phyloP scores from a whole-genome alignment of 2,888 invertebrate genomes.

The Lepidochrysops patricia region DNA sequence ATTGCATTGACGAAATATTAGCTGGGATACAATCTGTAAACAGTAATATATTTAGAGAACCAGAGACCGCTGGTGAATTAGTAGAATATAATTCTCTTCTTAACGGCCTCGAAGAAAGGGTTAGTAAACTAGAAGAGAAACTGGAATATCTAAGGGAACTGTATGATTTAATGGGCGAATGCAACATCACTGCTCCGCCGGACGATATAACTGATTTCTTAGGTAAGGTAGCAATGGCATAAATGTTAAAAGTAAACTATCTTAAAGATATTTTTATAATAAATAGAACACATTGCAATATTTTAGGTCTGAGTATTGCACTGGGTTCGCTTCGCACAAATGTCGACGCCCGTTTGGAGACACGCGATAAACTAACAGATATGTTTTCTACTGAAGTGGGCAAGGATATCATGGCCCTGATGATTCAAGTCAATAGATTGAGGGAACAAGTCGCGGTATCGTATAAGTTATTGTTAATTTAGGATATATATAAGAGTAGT shows the following conservation, averaged over 20 bases:
- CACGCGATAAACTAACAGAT: slow-evolving; percentile 79
- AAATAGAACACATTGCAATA: not conserved
- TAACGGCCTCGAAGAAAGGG: slow-evolving; percentile 77
- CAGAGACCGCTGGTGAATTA: slow-evolving; percentile 81
- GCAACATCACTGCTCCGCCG: slow-evolving; percentile 79
- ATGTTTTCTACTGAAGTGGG: slow-evolving; percentile 83
- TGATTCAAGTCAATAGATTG: slow-evolving; percentile 81
- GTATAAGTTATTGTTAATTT: not conserved
- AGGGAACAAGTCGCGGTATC: slow-evolving; percentile 81
- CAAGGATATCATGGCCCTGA: slow-evolving; percentile 83
- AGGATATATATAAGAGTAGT: too few species aligned
- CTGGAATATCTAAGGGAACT: slow-evolving; percentile 88
- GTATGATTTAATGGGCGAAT: slow-evolving; percentile 89
- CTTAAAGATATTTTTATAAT: too few species aligned
- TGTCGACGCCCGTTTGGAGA: slow-evolving; percentile 81
- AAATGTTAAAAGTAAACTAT: too few species aligned
- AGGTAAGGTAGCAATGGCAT: slow-evolving; percentile 34
- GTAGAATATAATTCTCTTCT: slow-evolving; percentile 82
- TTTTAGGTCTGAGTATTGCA: slow-evolving; percentile 73
- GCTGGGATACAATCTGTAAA: slow-evolving; percentile 78
- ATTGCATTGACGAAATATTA: slow-evolving; percentile 73
- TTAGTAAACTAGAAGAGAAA: slow-evolving; percentile 81
- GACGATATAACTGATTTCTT: slow-evolving; percentile 80
- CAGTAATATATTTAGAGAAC: slow-evolving; percentile 77
- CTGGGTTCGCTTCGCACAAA: slow-evolving; percentile 78